Base-by-base conservation (phyloP, 1,140 invertebrate genomes). In the Drosophila orosa region DNA sequence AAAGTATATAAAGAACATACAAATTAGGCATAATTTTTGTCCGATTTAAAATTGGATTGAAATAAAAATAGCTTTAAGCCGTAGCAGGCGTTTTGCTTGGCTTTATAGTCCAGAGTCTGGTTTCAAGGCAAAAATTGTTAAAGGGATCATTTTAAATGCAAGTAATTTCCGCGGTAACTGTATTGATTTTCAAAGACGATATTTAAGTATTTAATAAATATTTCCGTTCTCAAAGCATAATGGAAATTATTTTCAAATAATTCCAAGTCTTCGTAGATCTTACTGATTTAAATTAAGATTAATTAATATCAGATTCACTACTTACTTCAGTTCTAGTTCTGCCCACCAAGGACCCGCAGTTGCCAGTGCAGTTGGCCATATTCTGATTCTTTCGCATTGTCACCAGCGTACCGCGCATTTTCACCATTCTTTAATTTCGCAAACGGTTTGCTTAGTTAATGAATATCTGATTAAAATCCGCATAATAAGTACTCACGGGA, bases 321-420 rank as follows among this genome's bases (percentile, higher is more conserved):
- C 56, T 50, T 4, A 90, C 86, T 75, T 90, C 89, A 24, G 73
- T 80, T 4, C 76, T 42, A 1, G 90, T 72, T 42, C 78, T 58
- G 25, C 83, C 33, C 31, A 91, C 90, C 62, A 91, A 39, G 1
- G 74, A 52, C 12, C 72, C 69, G 56, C 90, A 91, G 25, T 80
- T 78, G 9, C 15, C 40, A 19, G 80, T 80, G 39, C 90, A 91
- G 45, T 89, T 83, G 8, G 29, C 44, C 22, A 45, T 13, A 5
- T 71, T 75, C 1, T 80, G 67, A 50, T 78, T 78, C 54, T 89
- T 91, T 5, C 90, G 80, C 86, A 90, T 90, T 12, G 80, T 90
- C 37, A 91, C 83, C 37, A 89, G 29, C 12, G 60, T 74, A 0
- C 90, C 57, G 10, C 90, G 79, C 48, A 71, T 72, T 71, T 89